Evolutionary conservation across 2,888 invertebrate genomes (phyloP).

Genomic region (Stegana nigrithorax): DNA sequence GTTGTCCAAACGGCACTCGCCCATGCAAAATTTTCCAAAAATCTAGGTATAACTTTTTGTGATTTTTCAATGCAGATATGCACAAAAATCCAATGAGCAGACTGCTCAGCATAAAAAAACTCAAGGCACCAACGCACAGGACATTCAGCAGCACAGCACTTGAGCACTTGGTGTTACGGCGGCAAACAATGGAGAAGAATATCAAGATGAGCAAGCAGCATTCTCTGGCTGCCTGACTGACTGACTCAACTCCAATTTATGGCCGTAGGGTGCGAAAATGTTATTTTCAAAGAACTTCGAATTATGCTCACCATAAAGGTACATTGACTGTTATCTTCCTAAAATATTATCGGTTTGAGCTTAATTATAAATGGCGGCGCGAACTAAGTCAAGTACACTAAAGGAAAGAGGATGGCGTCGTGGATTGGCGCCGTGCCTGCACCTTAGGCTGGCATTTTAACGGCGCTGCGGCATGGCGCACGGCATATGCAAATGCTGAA

Average conservation of each 20-base stretch:
- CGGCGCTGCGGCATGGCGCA: neutral
- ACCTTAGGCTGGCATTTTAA: too few relatives aligned
- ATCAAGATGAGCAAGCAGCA: conserved; percentile 7
- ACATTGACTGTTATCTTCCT: conserved; percentile 47
- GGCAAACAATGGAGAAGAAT: conserved; percentile 4
- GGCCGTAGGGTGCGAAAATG: conserved; percentile 36
- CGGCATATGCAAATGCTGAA: neutral
- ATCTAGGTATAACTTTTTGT: neutral
- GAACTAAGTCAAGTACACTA: conserved; percentile 32
- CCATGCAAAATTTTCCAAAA: conserved; percentile 43
- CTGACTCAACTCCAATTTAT: conserved; percentile 41
- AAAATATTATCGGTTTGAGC: conserved; percentile 60
- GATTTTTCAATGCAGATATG: conserved; percentile 7
- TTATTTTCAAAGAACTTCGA: too few relatives aligned
- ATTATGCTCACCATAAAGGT: neutral
- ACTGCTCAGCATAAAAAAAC: neutral
- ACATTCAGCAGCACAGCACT: conserved; percentile 20
- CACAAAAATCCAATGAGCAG: neutral
- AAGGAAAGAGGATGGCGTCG: too few relatives aligned
- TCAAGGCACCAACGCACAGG: conserved; percentile 34
- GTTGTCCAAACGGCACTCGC: conserved; percentile 38
- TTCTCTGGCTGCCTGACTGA: neutral
- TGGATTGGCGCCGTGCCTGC: too few relatives aligned
- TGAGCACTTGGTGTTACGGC: conserved; percentile 8
- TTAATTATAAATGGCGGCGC: conserved; percentile 58